phyloP scores from a whole-genome alignment of 1,140 invertebrate species.

The Brachionus asplanchnoidis region DNA sequence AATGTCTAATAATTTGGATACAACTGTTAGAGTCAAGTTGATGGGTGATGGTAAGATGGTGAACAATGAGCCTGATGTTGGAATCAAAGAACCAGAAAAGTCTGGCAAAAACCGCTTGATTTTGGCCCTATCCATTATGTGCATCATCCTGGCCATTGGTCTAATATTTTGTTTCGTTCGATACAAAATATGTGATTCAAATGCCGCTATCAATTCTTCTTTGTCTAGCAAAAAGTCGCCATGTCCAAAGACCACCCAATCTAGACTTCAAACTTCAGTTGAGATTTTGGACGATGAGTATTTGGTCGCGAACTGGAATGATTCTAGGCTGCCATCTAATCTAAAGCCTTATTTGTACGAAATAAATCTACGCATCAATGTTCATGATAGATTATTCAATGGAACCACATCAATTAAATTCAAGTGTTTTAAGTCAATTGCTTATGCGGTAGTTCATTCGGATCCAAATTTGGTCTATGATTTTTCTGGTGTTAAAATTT shows the following conservation, averaged over 20 bases:
- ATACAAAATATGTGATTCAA: neutral
- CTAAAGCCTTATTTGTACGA: slow-evolving; percentile 22
- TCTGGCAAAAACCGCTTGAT: neutral
- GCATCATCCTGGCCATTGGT: neutral
- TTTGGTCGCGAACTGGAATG: neutral
- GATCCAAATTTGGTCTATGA: slow-evolving; percentile 12
- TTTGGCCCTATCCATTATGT: neutral
- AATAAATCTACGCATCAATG: neutral
- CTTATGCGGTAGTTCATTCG: slow-evolving; percentile 10
- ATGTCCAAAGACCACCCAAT: neutral
- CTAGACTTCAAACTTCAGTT: neutral
- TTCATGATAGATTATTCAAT: neutral
- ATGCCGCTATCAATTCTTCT: neutral
- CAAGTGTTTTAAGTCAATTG: neutral
- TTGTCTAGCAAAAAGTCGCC: neutral
- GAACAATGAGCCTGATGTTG: neutral
- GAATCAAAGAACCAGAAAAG: neutral
- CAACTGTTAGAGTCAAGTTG: neutral
- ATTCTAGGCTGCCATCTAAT: neutral
- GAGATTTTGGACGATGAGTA: neutral
- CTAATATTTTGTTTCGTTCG: slow-evolving; percentile 14
- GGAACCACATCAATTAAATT: slow-evolving; percentile 31
- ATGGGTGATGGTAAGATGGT: neutral
- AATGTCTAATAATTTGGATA: slow-evolving; percentile 27
- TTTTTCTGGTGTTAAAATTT: neutral